These are phyloP conservation scores for Diplodus sargus DNA, from an alignment of 2,797 vertebrate genomes.

Conservation along the genomic window DNA sequence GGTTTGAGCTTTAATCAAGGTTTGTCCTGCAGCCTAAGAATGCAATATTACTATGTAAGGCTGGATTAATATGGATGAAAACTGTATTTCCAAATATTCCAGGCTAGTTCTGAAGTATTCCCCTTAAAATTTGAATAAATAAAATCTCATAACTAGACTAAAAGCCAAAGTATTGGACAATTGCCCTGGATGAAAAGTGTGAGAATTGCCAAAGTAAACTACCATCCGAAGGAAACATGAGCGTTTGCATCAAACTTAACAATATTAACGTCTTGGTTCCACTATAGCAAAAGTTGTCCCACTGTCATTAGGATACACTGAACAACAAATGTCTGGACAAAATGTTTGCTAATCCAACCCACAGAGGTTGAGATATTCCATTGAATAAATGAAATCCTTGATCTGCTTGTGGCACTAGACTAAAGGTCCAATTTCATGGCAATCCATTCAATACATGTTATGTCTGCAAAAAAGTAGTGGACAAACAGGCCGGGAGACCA, in stretches of 20 bases:
- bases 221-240: not conserved
- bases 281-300: not conserved
- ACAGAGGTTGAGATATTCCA: not conserved
- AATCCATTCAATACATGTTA: not conserved
- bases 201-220: not conserved
- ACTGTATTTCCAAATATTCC: not conserved
- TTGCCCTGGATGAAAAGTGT: not conserved
- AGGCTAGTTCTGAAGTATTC: not conserved
- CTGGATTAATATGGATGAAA: not conserved
- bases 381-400: not conserved
- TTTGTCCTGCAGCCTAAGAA: constrained; percentile 19
- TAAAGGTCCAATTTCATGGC: not conserved
- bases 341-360: not conserved
- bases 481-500: fast-evolving
- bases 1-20: constrained; percentile 22
- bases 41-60: not conserved
- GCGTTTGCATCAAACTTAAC: not conserved
- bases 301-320: not conserved
- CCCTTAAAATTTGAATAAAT: not conserved
- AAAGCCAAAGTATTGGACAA: not conserved
- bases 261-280: not conserved
- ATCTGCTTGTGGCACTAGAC: not conserved
- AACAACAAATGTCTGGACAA: not conserved
- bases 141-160: not conserved
- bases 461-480: not conserved